Conservation (phyloP, 2,888 invertebrate genomes). For the Nemotelus pantherinus region DNA sequence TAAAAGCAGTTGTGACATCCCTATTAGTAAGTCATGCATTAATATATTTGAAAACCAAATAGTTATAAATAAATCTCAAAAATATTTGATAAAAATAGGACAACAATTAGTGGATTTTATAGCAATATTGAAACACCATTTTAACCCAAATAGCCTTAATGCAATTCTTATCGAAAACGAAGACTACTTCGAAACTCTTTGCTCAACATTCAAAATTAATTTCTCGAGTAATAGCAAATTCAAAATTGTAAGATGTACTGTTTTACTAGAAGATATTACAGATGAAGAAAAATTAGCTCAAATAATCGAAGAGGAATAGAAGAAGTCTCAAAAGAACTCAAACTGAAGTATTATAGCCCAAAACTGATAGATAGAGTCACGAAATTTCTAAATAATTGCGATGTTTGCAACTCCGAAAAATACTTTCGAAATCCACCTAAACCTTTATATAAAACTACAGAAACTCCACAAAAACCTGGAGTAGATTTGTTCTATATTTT, state of each 20-base stretch:
- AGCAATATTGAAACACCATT: constrained; percentile 41
- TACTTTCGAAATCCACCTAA: constrained; percentile 27
- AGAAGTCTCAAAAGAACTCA: neutral
- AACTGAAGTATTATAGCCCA: neutral
- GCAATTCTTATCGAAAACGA: too few relatives aligned
- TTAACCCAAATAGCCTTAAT: too few relatives aligned
- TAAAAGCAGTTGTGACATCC: neutral
- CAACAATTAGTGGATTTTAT: constrained; percentile 7
- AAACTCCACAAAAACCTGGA: constrained; percentile 48
- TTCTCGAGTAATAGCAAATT: too few relatives aligned
- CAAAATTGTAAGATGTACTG: too few relatives aligned
- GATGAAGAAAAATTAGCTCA: neutral
- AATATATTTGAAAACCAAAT: too few relatives aligned
- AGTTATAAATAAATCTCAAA: too few relatives aligned
- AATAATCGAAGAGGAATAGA: constrained; percentile 41
- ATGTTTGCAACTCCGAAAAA: constrained; percentile 2
- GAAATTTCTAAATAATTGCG: constrained; percentile 27
- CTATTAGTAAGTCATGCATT: too few relatives aligned
- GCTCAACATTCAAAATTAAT: neutral
- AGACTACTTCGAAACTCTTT: constrained; percentile 17
- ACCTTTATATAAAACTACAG: constrained; percentile 43
- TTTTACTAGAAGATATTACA: too few relatives aligned
- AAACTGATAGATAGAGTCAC: neutral
- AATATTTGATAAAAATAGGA: too few relatives aligned
- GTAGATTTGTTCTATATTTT: constrained; percentile 21